Percentiles rank a stretch among this genome's conserved stretches.
Conservation (phyloP, 2,797 vertebrate species). For the Platalea minor region DNA sequence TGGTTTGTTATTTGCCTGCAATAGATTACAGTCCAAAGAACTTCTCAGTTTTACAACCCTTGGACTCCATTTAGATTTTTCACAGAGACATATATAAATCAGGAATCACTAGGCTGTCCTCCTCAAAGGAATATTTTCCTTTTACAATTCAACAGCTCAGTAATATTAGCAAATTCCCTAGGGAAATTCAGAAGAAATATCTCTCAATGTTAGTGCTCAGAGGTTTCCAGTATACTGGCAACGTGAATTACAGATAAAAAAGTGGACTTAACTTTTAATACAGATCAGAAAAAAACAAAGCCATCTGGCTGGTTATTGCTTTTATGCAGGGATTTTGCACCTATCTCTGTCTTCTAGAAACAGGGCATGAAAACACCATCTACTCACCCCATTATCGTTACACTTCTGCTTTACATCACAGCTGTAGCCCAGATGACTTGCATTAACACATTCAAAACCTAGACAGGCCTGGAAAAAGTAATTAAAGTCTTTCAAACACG, state of each 20-base stretch:
- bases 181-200: neutral
- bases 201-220: neutral
- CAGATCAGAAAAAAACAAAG: neutral
- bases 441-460: conserved; percentile 80
- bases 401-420: conserved; percentile 81
- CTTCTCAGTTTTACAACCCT: neutral
- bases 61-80: neutral
- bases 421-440: conserved; percentile 72
- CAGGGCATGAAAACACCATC: neutral
- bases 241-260: neutral
- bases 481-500: neutral
- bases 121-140: neutral
- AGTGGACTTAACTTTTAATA: neutral
- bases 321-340: neutral
- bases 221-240: neutral
- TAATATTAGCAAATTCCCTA: neutral
- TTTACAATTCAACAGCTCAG: neutral
- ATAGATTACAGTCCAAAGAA: neutral
- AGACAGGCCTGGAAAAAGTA: conserved; percentile 79
- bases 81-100: neutral
- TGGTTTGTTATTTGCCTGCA: neutral
- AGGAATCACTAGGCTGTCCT: neutral
- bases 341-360: neutral
- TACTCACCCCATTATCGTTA: conserved; percentile 79
- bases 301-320: neutral